Evolutionary conservation across 2,113 vertebrate genomes (phyloP).

Genomic region (Piprites chloris): DNA sequence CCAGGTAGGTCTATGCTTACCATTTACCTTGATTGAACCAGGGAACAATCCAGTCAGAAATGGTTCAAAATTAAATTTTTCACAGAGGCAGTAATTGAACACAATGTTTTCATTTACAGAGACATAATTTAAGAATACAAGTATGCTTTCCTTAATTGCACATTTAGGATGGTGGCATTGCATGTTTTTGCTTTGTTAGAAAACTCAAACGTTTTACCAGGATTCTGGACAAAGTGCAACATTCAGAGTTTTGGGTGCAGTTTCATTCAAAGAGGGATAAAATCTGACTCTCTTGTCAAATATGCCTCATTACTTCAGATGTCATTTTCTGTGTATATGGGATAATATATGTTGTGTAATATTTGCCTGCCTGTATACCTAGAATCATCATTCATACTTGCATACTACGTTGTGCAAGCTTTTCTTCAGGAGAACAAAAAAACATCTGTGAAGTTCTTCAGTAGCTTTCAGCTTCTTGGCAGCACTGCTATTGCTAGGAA

Average conservation of each 20-base stretch:
- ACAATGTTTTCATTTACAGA: background rate
- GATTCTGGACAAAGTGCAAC: background rate
- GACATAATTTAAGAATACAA: background rate
- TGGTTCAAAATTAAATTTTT: background rate
- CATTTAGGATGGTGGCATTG: background rate
- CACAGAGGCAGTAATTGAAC: background rate
- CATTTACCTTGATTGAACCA: background rate
- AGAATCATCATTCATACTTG: background rate
- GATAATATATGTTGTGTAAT: background rate
- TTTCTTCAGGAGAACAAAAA: slow-evolving; percentile 25
- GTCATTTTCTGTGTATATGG: background rate
- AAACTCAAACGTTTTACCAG: background rate
- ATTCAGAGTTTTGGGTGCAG: background rate
- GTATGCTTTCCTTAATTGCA: background rate
- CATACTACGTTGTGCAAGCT: background rate
- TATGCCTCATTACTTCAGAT: background rate
- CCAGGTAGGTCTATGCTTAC: background rate
- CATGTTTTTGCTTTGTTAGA: background rate
- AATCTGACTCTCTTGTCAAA: background rate
- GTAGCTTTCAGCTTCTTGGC: background rate
- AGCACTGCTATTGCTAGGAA: background rate
- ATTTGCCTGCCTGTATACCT: background rate
- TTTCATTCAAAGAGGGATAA: background rate
- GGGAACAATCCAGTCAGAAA: background rate
- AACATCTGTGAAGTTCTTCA: background rate